Percentiles rank a stretch among this genome's conserved stretches.
These are phyloP conservation scores for Antechinus flavipes DNA, from an alignment of 2,113 vertebrate genomes.

Conservation along the genomic window DNA sequence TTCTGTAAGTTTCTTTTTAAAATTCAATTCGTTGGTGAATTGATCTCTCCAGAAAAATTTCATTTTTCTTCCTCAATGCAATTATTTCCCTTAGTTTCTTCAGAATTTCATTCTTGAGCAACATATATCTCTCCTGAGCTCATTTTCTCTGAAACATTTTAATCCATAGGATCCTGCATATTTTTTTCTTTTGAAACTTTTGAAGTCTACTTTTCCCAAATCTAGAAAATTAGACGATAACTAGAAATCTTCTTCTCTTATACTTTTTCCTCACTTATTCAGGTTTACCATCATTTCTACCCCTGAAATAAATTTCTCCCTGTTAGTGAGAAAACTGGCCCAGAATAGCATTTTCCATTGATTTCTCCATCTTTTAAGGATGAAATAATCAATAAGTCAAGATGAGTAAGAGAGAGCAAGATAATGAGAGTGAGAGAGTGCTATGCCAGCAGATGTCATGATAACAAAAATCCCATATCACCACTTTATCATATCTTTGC, in stretches of 20 bases:
- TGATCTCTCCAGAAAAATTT: neutral
- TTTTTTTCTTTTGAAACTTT: no score
- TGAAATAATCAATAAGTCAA: neutral
- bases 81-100: neutral
- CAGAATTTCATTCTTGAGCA: neutral
- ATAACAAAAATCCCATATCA: neutral
- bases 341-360: neutral
- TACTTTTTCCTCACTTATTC: neutral
- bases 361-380: neutral
- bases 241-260: neutral
- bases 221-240: neutral
- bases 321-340: neutral
- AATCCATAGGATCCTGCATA: no score
- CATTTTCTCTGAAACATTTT: no score
- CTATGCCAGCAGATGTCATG: neutral
- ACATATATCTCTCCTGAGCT: neutral
- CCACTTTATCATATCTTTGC: neutral
- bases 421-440: no score
- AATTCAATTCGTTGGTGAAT: neutral
- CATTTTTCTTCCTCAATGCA: neutral
- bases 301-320: neutral
- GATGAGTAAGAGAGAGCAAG: neutral
- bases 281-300: neutral
- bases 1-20: neutral
- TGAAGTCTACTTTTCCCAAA: no score